These are phyloP conservation scores for Toxotes chatareus DNA, from an alignment of 2,113 vertebrate species.

Conservation along the genomic window DNA sequence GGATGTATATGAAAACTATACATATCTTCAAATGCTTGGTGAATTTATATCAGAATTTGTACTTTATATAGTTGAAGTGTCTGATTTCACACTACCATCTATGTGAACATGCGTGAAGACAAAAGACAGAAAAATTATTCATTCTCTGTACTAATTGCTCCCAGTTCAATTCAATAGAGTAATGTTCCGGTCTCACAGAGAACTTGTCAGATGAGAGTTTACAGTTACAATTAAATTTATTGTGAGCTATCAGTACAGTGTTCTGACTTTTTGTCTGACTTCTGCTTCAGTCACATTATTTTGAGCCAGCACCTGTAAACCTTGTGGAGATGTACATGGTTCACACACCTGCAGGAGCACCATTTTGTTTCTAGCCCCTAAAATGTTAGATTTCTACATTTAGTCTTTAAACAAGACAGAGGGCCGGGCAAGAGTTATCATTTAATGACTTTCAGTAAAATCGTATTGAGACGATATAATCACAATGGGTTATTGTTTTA, in stretches of 20 bases:
- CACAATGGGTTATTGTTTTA: not conserved
- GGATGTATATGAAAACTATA: slow-evolving; percentile 4
- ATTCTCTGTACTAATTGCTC: slow-evolving; percentile 9
- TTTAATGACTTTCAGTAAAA: not conserved
- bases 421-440: not conserved
- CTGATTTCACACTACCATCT: not conserved
- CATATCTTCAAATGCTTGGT: not conserved
- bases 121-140: not conserved
- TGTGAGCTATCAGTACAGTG: slow-evolving; percentile 15
- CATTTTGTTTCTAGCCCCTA: not conserved
- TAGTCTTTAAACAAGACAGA: not conserved
- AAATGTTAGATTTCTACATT: not conserved
- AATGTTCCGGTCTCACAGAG: slow-evolving; percentile 18
- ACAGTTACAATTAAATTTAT: not conserved
- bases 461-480: not conserved
- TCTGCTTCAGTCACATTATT: not conserved
- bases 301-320: too few species aligned
- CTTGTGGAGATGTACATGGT: not conserved
- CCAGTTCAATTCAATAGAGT: slow-evolving; percentile 1
- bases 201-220: slow-evolving; percentile 9
- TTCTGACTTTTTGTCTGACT: not conserved
- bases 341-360: not conserved
- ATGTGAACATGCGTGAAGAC: not conserved
- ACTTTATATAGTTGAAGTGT: not conserved
- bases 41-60: slow-evolving; percentile 1